A percentile compares a stretch with the other conserved stretches of the same genome.
Conservation (phyloP, 2,113 vertebrate species). For the Pristiophorus japonicus region DNA sequence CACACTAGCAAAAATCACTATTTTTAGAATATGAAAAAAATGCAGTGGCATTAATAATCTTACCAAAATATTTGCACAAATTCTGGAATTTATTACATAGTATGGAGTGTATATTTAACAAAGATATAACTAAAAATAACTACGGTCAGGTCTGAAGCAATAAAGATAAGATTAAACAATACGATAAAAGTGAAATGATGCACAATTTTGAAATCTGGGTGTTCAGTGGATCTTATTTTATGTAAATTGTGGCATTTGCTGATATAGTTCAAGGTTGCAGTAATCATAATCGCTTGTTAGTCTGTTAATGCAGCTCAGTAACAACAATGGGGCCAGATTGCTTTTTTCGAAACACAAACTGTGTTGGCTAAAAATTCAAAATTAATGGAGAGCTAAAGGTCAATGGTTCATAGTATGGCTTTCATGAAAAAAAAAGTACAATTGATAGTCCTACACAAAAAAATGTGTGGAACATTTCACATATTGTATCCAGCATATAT, state of each 20-base stretch:
- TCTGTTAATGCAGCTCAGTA: not conserved
- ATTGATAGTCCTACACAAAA: not conserved
- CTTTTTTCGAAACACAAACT: not conserved
- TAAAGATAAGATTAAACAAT: too few species aligned
- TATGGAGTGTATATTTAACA: too few species aligned
- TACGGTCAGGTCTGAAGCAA: too few species aligned
- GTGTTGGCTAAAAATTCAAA: not conserved
- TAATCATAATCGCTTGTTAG: not conserved
- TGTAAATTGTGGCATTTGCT: not conserved
- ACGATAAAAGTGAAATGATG: too few species aligned
- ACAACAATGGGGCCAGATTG: not conserved
- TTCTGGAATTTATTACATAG: too few species aligned
- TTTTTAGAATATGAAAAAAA: too few species aligned
- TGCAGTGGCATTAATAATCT: too few species aligned
- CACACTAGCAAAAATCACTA: too few species aligned
- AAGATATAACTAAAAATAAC: too few species aligned
- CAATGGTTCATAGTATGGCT: not conserved
- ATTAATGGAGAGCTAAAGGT: not conserved
- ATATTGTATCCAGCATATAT: not conserved
- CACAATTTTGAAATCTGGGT: too few species aligned
- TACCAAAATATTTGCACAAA: too few species aligned
- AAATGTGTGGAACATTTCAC: not conserved
- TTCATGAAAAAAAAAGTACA: not conserved
- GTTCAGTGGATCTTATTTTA: not conserved
- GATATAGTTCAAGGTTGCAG: not conserved